Base-by-base conservation (phyloP, 2,113 vertebrate species). In the Psilopsiagon aurifrons region DNA sequence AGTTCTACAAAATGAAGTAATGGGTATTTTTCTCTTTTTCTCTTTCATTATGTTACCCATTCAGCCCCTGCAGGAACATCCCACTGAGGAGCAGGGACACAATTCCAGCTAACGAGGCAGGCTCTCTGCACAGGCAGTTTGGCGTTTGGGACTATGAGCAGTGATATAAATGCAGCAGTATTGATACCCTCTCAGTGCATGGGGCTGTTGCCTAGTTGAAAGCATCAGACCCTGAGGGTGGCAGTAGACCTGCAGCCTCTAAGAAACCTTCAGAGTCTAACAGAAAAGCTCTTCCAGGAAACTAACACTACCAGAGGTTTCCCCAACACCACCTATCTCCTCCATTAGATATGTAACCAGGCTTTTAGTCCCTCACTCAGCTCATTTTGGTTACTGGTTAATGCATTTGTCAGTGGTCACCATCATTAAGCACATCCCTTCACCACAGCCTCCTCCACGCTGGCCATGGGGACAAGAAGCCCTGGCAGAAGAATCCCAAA, bases 111-210 rank as follows among this genome's bases (percentile, higher is more conserved):
- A 47, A 41, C 0, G 0, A 39, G 70, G 70, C 23, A 27, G 8
- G 0, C n/a, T 43, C 39, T 43, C 76, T 29, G 54, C 43, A 7
- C 0, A 1, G 31, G 19, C 54, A 23, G 75, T 37, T 5, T 0
- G 2, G 60, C 9, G 13, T 37, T 47, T 43, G 88, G 77, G 77
- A 55, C 0, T 2, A 78, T 5, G 16, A 29, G 39, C 76, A 54
- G 54, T 13, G 81, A 49, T 33, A 59, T 24, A 35, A 35, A 59
- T 16, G 22, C 54, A 27, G 31, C 43, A 33, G 33, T 17, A 29
- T 51, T 59, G 23, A 13, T 2, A 35, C 17, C 57, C 37, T 24
- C 62, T 31, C 29, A 46, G 41, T 52, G 35, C 52, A 28, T 5
- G 4, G 41, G 25, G 11, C 25, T 62, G 35, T 17, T 68, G 17